Evolutionary conservation across 2,113 vertebrate genomes (phyloP), one percentile per base, ranked within the genome.

Genomic region (Ochotona princeps): DNA sequence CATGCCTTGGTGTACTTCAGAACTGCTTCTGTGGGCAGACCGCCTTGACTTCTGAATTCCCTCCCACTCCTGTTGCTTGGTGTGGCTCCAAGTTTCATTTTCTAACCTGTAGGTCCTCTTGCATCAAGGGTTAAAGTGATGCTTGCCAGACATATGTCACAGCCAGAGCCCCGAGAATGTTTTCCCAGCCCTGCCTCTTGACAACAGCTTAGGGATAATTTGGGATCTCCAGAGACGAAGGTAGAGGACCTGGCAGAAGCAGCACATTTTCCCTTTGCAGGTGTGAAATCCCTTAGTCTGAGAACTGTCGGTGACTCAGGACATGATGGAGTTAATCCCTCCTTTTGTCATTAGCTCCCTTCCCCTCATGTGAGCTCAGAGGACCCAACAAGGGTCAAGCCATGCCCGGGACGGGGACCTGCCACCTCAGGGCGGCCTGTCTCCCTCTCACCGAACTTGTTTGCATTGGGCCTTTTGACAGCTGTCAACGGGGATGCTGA

Each of bases 371-470:
- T 60, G 73, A 57, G 57, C 65, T 84, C 26, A 79, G 63, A 85
- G 28, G 30, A 8, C 69, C 87, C 21, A 11, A 0, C 7, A 23
- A n/a, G 8, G 60, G 32, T 72, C 18, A 21, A 49, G 20, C 28
- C 32, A 12, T 26, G 12, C 57, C 54, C 28, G 44, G 60, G 60
- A 30, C 67, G 49, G 66, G 32, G 47, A 4, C 28, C 15, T 7
- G 8, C 25, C 35, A 18, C 63, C 14, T 79, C 9, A 2, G 7
- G 28, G 32, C 66, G 47, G 23, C 10, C 15, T 8, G 49, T 15
- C 35, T 81, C 15, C 10, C 7, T 17, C 72, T 57, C 20, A n/a
- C 6, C 0, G 0, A 30, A 14, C 20, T 60, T 0, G 0, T 44
- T 49, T 23, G 13, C n/a, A 32, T 14, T 8, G 30, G 47, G 57